A percentile compares a stretch with the other conserved stretches of the same genome.
phyloP scores from a whole-genome alignment of 2,113 vertebrate genomes.

The Entelurus aequoreus region DNA sequence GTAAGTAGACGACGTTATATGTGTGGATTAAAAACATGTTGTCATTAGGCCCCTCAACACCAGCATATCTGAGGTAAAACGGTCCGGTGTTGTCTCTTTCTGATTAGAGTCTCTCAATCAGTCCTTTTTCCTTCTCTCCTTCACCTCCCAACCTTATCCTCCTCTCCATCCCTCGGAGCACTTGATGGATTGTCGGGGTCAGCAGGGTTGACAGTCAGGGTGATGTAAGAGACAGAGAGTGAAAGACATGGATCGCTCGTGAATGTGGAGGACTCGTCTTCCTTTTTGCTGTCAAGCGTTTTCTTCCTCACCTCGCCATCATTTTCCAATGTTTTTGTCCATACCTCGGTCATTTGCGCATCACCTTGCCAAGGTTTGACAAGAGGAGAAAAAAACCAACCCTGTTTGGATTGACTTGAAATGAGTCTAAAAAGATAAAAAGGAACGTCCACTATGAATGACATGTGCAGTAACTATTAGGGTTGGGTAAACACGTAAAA shows the following conservation, averaged over 20 bases:
- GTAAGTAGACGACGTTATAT: neutral
- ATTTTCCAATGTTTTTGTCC: too few species aligned
- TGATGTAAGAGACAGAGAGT: constrained; percentile 48
- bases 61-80: neutral
- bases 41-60: neutral
- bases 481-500: too few species aligned
- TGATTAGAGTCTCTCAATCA: constrained; percentile 14
- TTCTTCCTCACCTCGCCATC: neutral
- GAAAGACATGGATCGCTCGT: constrained; percentile 17
- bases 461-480: too few species aligned
- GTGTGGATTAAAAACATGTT: neutral
- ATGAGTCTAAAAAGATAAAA: too few species aligned
- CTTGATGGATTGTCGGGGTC: constrained; percentile 53
- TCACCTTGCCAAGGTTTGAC: too few species aligned
- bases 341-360: too few species aligned
- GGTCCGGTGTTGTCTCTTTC: neutral
- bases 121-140: constrained; percentile 13
- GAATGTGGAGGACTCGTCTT: constrained; percentile 3
- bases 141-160: constrained; percentile 21
- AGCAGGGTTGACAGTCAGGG: constrained; percentile 47
- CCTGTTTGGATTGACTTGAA: too few species aligned
- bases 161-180: constrained; percentile 22
- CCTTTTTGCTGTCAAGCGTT: neutral
- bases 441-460: too few species aligned
- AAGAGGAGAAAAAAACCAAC: too few species aligned